phyloP scores from a whole-genome alignment of 1,140 invertebrate species.

The Hycleus cichorii region DNA sequence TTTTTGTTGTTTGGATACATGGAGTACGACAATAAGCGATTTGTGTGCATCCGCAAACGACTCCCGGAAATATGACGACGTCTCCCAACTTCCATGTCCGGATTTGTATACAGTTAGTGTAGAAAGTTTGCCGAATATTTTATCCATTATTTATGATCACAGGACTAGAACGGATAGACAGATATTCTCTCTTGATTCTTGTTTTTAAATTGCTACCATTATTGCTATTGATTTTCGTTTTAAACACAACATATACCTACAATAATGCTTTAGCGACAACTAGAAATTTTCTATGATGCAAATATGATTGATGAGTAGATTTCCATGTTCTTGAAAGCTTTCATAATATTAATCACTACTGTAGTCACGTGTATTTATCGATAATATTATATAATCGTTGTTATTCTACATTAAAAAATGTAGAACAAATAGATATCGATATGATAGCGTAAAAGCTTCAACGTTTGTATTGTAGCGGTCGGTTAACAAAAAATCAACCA shows the following conservation, averaged over 20 bases:
- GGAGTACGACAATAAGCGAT: conserved; percentile 5
- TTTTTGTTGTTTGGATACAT: too few species aligned
- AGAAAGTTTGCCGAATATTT: conserved; percentile 29
- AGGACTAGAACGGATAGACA: conserved; percentile 20
- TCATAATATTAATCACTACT: not conserved
- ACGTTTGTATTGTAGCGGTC: too few species aligned
- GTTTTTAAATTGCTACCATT: not conserved
- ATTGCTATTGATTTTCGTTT: not conserved
- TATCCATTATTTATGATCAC: conserved; percentile 28
- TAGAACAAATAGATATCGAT: too few species aligned
- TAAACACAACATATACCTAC: too few species aligned
- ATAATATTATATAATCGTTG: too few species aligned
- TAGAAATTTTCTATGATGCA: not conserved
- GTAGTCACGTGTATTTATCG: too few species aligned
- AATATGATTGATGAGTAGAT: not conserved
- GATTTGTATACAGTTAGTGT: not conserved
- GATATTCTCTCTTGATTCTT: not conserved
- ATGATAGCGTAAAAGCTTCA: too few species aligned
- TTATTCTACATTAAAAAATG: too few species aligned
- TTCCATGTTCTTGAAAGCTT: not conserved
- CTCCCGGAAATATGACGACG: conserved; percentile 30
- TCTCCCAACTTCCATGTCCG: conserved; percentile 23
- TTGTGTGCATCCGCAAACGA: conserved; percentile 13
- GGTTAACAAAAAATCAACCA: too few species aligned
- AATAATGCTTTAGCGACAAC: not conserved